phyloP scores from a whole-genome alignment of 2,113 vertebrate genomes.

The Bostrychus sinensis region DNA sequence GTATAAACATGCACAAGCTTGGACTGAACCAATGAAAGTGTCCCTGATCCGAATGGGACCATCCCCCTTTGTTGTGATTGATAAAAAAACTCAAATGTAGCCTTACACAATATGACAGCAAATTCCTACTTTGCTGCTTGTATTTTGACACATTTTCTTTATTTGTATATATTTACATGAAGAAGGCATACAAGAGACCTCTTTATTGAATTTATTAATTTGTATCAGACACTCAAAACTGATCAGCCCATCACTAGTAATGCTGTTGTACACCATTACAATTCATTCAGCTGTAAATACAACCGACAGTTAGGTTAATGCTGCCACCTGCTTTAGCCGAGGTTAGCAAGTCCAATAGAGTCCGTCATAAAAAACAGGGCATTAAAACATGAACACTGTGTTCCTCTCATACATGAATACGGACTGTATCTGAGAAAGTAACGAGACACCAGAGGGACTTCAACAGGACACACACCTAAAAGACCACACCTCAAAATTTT shows the following conservation, averaged over 20 bases:
- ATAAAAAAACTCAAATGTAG: too few species aligned
- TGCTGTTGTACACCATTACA: constrained; percentile 75
- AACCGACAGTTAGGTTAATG: constrained; percentile 64
- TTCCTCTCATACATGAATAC: constrained; percentile 71
- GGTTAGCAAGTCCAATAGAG: constrained; percentile 70
- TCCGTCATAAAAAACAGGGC: constrained; percentile 74
- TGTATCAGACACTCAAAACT: constrained; percentile 78
- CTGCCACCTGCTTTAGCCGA: constrained; percentile 56
- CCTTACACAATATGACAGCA: too few species aligned
- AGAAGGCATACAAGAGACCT: constrained; percentile 63
- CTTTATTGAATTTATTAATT: constrained; percentile 81
- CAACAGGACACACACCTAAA: constrained; percentile 80
- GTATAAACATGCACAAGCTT: too few species aligned
- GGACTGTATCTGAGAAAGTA: constrained; percentile 74
- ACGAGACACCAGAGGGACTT: constrained; percentile 76
- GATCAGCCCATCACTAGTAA: constrained; percentile 79
- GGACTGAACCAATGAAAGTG: too few species aligned
- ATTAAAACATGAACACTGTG: constrained; percentile 78
- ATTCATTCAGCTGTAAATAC: constrained; percentile 69
- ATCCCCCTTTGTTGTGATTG: too few species aligned
- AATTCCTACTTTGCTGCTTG: constrained; percentile 13
- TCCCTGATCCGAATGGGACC: too few species aligned
- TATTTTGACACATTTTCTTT: too few species aligned
- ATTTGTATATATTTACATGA: constrained; percentile 2
- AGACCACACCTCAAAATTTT: constrained; percentile 82